These are phyloP conservation scores for Clistopyga incitator DNA, from an alignment of 2,888 invertebrate species.

Conservation along the genomic window DNA sequence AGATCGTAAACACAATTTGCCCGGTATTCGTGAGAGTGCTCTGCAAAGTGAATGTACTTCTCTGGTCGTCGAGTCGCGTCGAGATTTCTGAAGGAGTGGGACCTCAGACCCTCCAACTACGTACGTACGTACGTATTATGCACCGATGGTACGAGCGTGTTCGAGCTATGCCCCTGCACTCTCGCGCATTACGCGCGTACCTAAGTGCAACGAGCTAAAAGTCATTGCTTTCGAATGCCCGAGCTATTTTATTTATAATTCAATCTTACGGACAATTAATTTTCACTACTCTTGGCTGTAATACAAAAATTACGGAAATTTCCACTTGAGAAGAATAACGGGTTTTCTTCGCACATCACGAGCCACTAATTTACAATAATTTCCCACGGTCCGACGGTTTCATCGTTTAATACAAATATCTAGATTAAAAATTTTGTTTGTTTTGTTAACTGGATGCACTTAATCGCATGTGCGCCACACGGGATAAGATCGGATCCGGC, in stretches of 20 bases:
- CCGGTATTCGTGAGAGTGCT: constrained; percentile 56
- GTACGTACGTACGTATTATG: not conserved
- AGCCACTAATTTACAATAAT: not conserved
- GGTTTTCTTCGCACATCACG: not conserved
- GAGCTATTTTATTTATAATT: constrained; percentile 34
- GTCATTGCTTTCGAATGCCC: constrained; percentile 6
- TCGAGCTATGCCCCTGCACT: constrained; percentile 16
- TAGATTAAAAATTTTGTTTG: too few species aligned
- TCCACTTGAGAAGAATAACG: not conserved
- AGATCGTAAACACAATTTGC: constrained; percentile 63
- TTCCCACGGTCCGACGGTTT: not conserved
- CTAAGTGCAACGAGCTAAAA: constrained; percentile 6
- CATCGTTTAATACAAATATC: too few species aligned
- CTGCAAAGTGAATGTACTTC: constrained; percentile 50
- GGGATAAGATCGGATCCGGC: constrained; percentile 40
- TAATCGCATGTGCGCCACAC: constrained; percentile 60
- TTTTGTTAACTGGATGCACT: constrained; percentile 45
- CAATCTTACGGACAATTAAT: constrained; percentile 15
- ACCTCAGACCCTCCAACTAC: constrained; percentile 7
- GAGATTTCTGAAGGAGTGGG: constrained; percentile 48
- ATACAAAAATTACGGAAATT: not conserved
- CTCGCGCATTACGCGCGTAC: constrained; percentile 19
- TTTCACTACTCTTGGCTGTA: not conserved
- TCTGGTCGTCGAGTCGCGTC: constrained; percentile 53
- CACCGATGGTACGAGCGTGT: constrained; percentile 10